phyloP scores from a whole-genome alignment of 2,113 vertebrate species.

The Pao palembangensis region DNA sequence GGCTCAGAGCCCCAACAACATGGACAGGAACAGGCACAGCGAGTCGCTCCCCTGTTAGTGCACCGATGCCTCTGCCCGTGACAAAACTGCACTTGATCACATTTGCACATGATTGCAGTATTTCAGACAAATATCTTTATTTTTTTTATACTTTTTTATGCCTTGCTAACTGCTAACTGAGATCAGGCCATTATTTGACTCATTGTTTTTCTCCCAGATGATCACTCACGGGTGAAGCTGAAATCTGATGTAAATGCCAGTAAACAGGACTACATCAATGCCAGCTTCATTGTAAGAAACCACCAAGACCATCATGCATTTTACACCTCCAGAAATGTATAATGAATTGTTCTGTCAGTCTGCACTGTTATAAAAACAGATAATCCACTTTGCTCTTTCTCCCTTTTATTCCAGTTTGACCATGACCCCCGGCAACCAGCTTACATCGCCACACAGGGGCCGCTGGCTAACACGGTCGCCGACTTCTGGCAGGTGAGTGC shows the following conservation, averaged over 20 bases:
- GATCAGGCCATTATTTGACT: background rate
- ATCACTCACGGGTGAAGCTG: constrained; percentile 92
- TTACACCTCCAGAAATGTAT: background rate
- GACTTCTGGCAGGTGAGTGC: constrained; percentile 96
- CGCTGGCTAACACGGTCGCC: constrained; percentile 88
- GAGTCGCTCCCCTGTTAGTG: constrained; percentile 91
- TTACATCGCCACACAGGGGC: constrained; percentile 95
- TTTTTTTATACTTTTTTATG: background rate
- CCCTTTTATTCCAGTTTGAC: constrained; percentile 79
- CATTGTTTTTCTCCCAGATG: constrained; percentile 75
- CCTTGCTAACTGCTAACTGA: no score
- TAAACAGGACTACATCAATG: constrained; percentile 94
- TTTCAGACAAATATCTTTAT: no score
- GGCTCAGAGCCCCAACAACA: constrained; percentile 79
- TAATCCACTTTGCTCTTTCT: background rate
- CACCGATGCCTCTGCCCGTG: background rate
- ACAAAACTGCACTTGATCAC: background rate
- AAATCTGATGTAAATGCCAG: constrained; percentile 84
- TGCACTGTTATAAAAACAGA: background rate
- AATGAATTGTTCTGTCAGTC: background rate
- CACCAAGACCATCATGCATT: background rate
- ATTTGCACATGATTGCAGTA: background rate
- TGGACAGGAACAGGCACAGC: constrained; percentile 88
- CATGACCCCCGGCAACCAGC: constrained; percentile 95
- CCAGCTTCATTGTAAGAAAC: constrained; percentile 89